Conservation (phyloP, 2,888 invertebrate species). For the Lamellibrachia satsuma region DNA sequence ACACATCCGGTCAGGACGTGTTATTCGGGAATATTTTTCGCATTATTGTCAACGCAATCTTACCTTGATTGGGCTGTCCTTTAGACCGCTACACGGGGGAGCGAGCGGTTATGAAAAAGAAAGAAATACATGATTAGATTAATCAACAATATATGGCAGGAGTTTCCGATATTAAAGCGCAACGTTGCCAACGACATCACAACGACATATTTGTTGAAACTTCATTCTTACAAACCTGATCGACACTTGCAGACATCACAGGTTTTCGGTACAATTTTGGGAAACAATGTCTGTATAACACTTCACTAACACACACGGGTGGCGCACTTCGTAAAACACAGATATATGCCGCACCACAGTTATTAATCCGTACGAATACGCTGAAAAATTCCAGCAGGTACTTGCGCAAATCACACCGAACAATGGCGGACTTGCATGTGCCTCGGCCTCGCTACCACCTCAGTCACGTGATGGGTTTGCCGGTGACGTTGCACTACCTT, state of each 20-base stretch:
- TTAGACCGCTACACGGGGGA: slow-evolving; percentile 53
- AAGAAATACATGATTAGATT: slow-evolving; percentile 22
- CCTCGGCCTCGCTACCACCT: slow-evolving; percentile 53
- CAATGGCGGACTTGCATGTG: slow-evolving; percentile 61
- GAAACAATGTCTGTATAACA: slow-evolving; percentile 6
- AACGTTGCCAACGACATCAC: slow-evolving; percentile 14
- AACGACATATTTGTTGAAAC: slow-evolving; percentile 22
- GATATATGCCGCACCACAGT: not conserved
- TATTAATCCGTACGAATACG: slow-evolving; percentile 23
- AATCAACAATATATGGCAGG: not conserved
- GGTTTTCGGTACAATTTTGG: slow-evolving; percentile 23
- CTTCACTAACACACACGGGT: slow-evolving; percentile 3
- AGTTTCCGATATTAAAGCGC: not conserved
- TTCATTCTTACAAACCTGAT: slow-evolving; percentile 53
- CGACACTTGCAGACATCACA: slow-evolving; percentile 64
- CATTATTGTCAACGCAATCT: slow-evolving; percentile 25
- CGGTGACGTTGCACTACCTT: slow-evolving; percentile 3
- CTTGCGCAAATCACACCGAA: slow-evolving; percentile 43
- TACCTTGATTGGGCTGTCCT: slow-evolving; percentile 62
- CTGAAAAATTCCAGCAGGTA: slow-evolving; percentile 28
- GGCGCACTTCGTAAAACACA: slow-evolving; percentile 3
- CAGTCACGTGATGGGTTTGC: slow-evolving; percentile 13
- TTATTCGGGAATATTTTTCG: slow-evolving; percentile 1
- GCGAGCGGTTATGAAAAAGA: slow-evolving; percentile 50
- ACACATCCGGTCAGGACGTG: slow-evolving; percentile 17